Conservation (phyloP, 2,113 vertebrate species). For the Uria lomvia region DNA sequence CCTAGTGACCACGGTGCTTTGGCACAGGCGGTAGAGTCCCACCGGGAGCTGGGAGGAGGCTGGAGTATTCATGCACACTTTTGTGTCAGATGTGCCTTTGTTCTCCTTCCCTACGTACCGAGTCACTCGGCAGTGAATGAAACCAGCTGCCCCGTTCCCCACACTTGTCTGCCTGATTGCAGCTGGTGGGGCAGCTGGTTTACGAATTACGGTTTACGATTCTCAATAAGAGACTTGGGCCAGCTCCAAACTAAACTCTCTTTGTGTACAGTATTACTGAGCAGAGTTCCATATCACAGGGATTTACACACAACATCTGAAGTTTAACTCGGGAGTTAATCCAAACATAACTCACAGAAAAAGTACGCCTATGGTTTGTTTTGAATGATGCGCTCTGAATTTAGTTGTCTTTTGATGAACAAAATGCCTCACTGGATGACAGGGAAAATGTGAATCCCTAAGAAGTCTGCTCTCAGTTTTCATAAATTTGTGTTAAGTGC, state of each 20-base stretch:
- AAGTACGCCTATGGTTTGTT: not conserved
- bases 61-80: not conserved
- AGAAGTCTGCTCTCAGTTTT: not conserved
- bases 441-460: not conserved
- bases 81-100: not conserved
- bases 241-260: conserved; percentile 11
- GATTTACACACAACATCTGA: not conserved
- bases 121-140: not conserved
- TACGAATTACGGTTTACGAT: not conserved
- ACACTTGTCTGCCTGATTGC: not conserved
- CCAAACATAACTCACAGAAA: not conserved
- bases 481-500: not conserved
- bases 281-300: not conserved
- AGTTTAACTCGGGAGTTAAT: not conserved
- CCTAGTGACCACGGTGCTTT: not conserved
- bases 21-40: not conserved
- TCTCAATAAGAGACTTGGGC: not conserved
- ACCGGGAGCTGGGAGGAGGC: not conserved
- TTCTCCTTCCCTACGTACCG: not conserved
- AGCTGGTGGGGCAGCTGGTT: not conserved
- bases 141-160: not conserved
- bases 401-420: not conserved
- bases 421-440: not conserved
- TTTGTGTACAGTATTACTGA: not conserved
- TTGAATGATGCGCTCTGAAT: not conserved